A percentile compares a stretch with the other conserved stretches of the same genome.
These are phyloP conservation scores for Tetramorium parvispinum DNA, from an alignment of 1,140 invertebrate species.

Conservation along the genomic window DNA sequence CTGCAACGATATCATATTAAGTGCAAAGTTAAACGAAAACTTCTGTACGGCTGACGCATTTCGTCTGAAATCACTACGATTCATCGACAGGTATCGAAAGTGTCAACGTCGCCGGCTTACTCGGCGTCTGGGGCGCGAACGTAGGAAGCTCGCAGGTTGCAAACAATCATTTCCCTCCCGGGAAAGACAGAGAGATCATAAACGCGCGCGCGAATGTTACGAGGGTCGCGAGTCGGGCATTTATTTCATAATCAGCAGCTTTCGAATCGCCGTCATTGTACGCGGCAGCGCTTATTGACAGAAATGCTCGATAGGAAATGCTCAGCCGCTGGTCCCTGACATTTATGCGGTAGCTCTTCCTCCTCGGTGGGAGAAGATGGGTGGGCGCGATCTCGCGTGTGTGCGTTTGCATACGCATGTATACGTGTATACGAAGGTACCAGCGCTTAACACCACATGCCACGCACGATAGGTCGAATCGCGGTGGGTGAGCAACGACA, in stretches of 20 bases:
- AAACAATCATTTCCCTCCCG: not conserved
- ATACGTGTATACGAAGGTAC: slow-evolving; percentile 44
- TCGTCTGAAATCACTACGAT: slow-evolving; percentile 52
- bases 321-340: slow-evolving; percentile 82
- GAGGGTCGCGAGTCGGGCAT: slow-evolving; percentile 71
- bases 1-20: not conserved
- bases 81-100: slow-evolving; percentile 71
- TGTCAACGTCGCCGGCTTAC: slow-evolving; percentile 60
- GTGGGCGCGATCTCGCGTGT: not conserved
- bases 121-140: slow-evolving; percentile 49
- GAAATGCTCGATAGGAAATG: slow-evolving; percentile 83
- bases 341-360: slow-evolving; percentile 79
- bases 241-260: slow-evolving; percentile 83
- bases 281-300: slow-evolving; percentile 81
- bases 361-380: slow-evolving; percentile 33
- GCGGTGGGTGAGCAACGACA: slow-evolving; percentile 70
- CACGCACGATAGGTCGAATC: slow-evolving; percentile 46
- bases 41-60: slow-evolving; percentile 19
- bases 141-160: slow-evolving; percentile 51
- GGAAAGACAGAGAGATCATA: slow-evolving; percentile 41
- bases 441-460: slow-evolving; percentile 49
- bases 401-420: slow-evolving; percentile 32
- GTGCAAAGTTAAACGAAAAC: slow-evolving; percentile 26
- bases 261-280: slow-evolving; percentile 81
- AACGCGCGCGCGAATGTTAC: slow-evolving; percentile 20